Conservation (phyloP, 2,113 vertebrate genomes). For the Mola mola region DNA sequence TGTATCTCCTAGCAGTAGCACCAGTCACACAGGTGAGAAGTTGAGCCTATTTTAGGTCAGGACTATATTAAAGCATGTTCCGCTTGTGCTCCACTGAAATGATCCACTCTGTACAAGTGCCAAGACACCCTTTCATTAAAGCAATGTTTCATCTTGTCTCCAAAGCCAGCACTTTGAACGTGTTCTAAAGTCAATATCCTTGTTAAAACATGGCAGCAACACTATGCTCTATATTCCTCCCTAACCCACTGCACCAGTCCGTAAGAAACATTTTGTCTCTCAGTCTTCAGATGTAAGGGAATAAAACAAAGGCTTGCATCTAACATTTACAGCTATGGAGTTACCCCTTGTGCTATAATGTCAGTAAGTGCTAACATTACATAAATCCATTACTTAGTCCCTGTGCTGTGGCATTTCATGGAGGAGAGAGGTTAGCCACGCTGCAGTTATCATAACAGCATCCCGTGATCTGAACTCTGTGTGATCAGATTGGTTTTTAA, state of each 20-base stretch:
- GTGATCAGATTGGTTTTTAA: conserved; percentile 84
- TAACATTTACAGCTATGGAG: conserved; percentile 69
- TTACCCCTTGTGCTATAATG: conserved; percentile 77
- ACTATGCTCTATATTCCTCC: conserved; percentile 18
- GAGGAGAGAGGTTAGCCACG: conserved; percentile 81
- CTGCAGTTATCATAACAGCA: conserved; percentile 82
- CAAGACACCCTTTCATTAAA: conserved; percentile 50
- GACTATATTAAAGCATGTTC: conserved; percentile 14
- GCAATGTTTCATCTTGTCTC: conserved; percentile 40
- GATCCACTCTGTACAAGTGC: conserved; percentile 33
- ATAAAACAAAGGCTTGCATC: conserved; percentile 72
- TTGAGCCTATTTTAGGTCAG: too few relatives aligned
- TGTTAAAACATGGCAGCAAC: conserved; percentile 33
- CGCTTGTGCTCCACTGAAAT: conserved; percentile 25
- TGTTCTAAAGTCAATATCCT: conserved; percentile 49
- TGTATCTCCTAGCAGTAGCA: too few relatives aligned
- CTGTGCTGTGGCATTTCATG: conserved; percentile 81
- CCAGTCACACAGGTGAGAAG: too few relatives aligned
- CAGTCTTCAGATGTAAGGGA: conserved; percentile 47
- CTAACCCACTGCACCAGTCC: conserved; percentile 12
- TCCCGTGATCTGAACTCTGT: conserved; percentile 82
- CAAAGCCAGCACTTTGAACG: conserved; percentile 36
- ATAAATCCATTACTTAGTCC: conserved; percentile 84
- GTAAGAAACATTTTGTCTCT: conserved; percentile 43
- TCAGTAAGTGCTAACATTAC: conserved; percentile 85